Percentiles rank a stretch among this genome's conserved stretches.
phyloP scores from a whole-genome alignment of 2,113 vertebrate genomes.

The Sapajus apella region DNA sequence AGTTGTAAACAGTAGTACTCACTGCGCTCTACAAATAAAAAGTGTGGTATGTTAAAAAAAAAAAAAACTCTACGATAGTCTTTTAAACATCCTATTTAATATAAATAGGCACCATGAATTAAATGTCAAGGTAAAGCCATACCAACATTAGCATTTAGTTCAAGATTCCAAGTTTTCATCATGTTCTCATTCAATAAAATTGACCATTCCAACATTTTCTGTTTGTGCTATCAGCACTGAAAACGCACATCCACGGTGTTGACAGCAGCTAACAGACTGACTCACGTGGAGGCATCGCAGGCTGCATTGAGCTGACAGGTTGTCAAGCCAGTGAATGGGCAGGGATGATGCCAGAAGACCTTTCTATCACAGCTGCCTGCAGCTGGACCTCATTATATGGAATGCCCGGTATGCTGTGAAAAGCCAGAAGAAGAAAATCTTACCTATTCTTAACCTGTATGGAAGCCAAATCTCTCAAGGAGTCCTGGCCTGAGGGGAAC shows the following conservation, averaged over 20 bases:
- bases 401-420: background rate
- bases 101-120: background rate
- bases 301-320: background rate
- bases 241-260: background rate
- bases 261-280: background rate
- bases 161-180: conserved; percentile 54
- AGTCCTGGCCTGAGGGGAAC: background rate
- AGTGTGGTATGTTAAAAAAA: background rate
- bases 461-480: background rate
- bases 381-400: background rate
- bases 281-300: background rate
- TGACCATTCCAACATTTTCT: conserved; percentile 32
- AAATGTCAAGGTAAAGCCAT: conserved; percentile 46
- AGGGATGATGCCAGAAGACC: background rate
- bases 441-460: background rate
- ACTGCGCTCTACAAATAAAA: conserved; percentile 30
- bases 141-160: conserved; percentile 15
- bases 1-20: background rate
- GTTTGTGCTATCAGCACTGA: background rate
- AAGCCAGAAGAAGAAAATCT: background rate
- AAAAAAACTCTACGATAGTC: too few species aligned
- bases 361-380: background rate
- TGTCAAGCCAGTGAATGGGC: background rate
- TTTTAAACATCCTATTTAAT: conserved; percentile 35
- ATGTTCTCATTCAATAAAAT: conserved; percentile 28